Conservation (phyloP, 2,888 invertebrate species). For the Drosophila vallismaia region DNA sequence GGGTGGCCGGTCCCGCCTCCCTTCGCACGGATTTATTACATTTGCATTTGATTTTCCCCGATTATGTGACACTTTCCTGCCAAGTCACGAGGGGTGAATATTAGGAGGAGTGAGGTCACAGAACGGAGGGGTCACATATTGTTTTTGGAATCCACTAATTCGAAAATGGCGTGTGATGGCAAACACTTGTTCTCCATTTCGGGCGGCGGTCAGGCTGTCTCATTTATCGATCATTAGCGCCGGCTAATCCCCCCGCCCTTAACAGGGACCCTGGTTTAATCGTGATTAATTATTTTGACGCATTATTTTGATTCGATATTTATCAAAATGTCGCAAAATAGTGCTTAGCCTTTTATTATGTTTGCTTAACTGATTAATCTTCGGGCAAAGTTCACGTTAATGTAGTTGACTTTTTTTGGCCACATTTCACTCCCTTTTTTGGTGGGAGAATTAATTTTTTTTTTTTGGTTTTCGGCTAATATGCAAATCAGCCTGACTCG, state of each 20-base stretch:
- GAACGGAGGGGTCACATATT: neutral
- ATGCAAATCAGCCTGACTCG: conserved; percentile 57
- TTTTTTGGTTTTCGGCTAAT: conserved; percentile 33
- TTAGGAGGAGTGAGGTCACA: neutral
- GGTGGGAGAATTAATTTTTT: conserved; percentile 13
- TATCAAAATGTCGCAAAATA: conserved; percentile 77
- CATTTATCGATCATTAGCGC: conserved; percentile 70
- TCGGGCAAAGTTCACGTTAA: conserved; percentile 19
- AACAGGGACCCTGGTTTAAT: conserved; percentile 50
- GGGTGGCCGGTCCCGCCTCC: conserved; percentile 31
- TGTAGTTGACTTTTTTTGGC: conserved; percentile 21
- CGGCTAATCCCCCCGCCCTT: conserved; percentile 9
- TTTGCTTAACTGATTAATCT: conserved; percentile 74
- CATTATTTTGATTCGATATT: conserved; percentile 79
- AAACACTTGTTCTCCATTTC: conserved; percentile 64
- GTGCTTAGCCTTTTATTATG: conserved; percentile 73
- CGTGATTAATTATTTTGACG: conserved; percentile 77
- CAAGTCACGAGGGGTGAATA: conserved; percentile 14
- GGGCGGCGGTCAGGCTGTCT: conserved; percentile 44
- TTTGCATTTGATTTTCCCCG: conserved; percentile 61
- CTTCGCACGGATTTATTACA: conserved; percentile 71
- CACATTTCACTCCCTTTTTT: neutral
- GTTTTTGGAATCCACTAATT: conserved; percentile 52
- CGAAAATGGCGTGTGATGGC: conserved; percentile 74
- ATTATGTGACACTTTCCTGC: conserved; percentile 62